A percentile compares a stretch with the other conserved stretches of the same genome.
phyloP scores from a whole-genome alignment of 2,113 vertebrate species.

The Hystrix cristata region DNA sequence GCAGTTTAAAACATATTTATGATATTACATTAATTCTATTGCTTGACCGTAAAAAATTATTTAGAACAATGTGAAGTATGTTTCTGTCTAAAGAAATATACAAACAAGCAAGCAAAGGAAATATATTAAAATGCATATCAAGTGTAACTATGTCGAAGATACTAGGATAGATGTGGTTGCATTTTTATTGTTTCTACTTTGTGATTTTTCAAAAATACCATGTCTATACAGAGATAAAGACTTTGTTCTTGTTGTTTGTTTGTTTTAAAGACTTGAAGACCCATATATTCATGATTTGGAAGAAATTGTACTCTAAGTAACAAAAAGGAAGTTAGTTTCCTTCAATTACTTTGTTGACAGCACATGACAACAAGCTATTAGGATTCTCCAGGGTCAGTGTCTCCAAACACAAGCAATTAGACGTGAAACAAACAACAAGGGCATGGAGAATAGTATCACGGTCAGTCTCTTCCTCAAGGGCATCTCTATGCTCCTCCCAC shows the following conservation, averaged over 20 bases:
- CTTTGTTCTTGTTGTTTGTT: neutral
- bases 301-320: neutral
- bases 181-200: neutral
- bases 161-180: neutral
- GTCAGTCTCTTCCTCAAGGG: neutral
- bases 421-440: neutral
- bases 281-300: no score
- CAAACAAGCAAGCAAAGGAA: neutral
- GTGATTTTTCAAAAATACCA: neutral
- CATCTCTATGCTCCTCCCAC: neutral
- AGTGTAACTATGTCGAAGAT: neutral
- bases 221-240: neutral
- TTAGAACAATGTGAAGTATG: neutral
- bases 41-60: neutral
- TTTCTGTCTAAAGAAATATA: neutral
- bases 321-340: neutral
- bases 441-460: accelerated
- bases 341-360: neutral
- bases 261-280: neutral
- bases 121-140: neutral
- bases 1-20: neutral
- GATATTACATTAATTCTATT: neutral
- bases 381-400: neutral
- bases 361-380: neutral
- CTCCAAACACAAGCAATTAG: neutral